These are phyloP conservation scores for Chiroxiphia lanceolata DNA, from an alignment of 2,797 vertebrate genomes.

Conservation along the genomic window DNA sequence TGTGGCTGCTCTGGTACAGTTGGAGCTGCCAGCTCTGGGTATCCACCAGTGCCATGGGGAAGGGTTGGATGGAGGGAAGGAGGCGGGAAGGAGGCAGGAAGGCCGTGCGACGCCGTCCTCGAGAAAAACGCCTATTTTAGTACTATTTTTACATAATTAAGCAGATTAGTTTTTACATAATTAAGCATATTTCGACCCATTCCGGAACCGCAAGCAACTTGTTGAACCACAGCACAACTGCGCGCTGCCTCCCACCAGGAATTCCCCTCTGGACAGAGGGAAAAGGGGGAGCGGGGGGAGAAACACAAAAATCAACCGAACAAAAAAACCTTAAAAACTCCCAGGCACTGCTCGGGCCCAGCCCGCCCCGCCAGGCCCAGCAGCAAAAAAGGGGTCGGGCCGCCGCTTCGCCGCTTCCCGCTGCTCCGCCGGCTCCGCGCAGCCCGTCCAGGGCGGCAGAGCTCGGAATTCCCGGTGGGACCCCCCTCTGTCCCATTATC, in stretches of 20 bases:
- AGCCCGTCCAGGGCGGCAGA: fast-evolving
- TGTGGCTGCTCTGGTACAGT: fast-evolving
- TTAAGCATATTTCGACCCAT: background rate
- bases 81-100: background rate
- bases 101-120: background rate
- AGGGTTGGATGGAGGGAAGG: background rate
- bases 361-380: background rate
- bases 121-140: fast-evolving
- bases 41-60: fast-evolving
- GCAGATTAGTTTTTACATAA: background rate
- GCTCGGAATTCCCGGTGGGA: background rate
- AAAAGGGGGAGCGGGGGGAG: fast-evolving
- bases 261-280: background rate
- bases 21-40: background rate
- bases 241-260: background rate
- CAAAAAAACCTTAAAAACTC: background rate
- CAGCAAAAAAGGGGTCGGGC: background rate
- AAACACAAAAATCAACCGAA: background rate
- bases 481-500: background rate
- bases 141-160: background rate
- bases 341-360: background rate
- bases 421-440: fast-evolving
- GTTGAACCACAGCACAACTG: background rate
- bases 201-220: background rate
- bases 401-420: background rate